Conservation (phyloP, 2,888 invertebrate genomes). For the Epicampocera succincta region DNA sequence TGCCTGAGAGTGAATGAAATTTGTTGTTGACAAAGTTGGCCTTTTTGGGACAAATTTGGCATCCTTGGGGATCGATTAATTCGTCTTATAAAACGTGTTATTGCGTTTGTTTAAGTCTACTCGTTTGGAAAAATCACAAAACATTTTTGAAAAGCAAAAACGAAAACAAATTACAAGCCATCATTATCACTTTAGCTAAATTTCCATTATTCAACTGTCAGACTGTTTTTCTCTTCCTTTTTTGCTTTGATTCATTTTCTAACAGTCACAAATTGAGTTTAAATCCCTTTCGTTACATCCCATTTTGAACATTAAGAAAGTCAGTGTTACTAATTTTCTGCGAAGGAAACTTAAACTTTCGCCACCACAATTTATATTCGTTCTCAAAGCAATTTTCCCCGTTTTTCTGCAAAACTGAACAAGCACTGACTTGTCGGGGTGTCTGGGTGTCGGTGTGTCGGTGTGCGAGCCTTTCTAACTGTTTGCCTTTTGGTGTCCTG, state of each 20-base stretch:
- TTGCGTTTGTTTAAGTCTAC: background rate
- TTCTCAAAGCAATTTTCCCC: slow-evolving; percentile 34
- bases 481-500: slow-evolving; percentile 54
- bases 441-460: slow-evolving; percentile 20
- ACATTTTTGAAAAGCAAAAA: background rate
- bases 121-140: slow-evolving; percentile 40
- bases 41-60: slow-evolving; percentile 10
- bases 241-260: slow-evolving; percentile 17
- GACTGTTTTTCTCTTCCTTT: slow-evolving; percentile 22
- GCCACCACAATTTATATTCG: slow-evolving; percentile 49
- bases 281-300: slow-evolving; percentile 52
- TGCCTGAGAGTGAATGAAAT: slow-evolving; percentile 4
- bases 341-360: slow-evolving; percentile 69
- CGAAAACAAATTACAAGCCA: slow-evolving; percentile 64
- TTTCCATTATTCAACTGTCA: slow-evolving; percentile 66
- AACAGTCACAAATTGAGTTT: slow-evolving; percentile 48
- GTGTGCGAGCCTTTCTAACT: slow-evolving; percentile 32
- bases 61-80: slow-evolving; percentile 67
- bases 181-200: slow-evolving; percentile 69
- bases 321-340: slow-evolving; percentile 74
- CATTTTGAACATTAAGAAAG: slow-evolving; percentile 55
- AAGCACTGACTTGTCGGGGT: slow-evolving; percentile 33
- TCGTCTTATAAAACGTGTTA: slow-evolving; percentile 47
- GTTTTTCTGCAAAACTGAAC: slow-evolving; percentile 1
- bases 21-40: slow-evolving; percentile 24